Conservation (phyloP, 2,888 invertebrate genomes). For the Beris morrisii region DNA sequence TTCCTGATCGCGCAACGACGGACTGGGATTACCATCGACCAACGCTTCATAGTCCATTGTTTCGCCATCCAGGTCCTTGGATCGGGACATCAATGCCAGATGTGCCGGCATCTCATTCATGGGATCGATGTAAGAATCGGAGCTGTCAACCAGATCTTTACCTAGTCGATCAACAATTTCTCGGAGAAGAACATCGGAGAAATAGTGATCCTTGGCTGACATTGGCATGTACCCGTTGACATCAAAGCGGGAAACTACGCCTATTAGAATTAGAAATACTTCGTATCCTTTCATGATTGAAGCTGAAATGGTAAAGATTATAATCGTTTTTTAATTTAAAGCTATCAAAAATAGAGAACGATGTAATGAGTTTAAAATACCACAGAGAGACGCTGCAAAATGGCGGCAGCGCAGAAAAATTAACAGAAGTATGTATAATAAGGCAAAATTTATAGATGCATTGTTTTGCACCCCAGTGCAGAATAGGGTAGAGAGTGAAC, state of each 20-base stretch:
- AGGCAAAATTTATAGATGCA: too few species aligned
- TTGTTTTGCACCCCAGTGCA: too few species aligned
- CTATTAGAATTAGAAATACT: conserved; percentile 18
- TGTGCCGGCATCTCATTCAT: conserved; percentile 49
- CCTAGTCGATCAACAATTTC: conserved; percentile 79
- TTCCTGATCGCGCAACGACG: conserved; percentile 84
- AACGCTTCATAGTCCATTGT: conserved; percentile 74
- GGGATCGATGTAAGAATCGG: conserved; percentile 58
- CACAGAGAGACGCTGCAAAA: too few species aligned
- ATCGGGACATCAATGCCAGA: conserved; percentile 57
- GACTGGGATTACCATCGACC: conserved; percentile 70
- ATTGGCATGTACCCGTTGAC: conserved; percentile 37
- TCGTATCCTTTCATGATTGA: conserved; percentile 11
- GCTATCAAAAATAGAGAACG: neutral
- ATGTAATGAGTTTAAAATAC: neutral
- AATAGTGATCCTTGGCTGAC: conserved; percentile 62
- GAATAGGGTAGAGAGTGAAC: too few species aligned
- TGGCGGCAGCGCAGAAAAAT: too few species aligned
- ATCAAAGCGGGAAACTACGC: conserved; percentile 18
- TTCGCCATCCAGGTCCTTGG: conserved; percentile 63
- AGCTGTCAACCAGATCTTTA: conserved; percentile 69
- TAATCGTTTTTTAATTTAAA: neutral
- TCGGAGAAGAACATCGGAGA: conserved; percentile 72
- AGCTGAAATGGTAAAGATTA: conserved; percentile 7
- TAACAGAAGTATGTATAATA: too few species aligned